These are phyloP conservation scores for Scolopax rusticola DNA, from an alignment of 2,797 vertebrate species.

Conservation along the genomic window DNA sequence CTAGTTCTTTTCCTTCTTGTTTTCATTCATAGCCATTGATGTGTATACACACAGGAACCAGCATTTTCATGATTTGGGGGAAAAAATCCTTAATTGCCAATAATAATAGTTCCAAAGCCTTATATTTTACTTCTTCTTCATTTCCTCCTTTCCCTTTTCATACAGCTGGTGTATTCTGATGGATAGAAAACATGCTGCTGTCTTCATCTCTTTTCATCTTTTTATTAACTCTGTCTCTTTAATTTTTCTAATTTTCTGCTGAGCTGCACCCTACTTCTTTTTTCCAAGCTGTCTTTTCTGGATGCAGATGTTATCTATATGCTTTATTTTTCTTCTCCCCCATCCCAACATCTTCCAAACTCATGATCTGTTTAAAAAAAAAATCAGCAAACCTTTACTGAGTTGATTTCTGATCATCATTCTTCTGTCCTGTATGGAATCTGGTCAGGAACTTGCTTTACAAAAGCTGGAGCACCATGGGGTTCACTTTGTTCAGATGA, in stretches of 20 bases:
- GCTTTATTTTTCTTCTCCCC: not conserved
- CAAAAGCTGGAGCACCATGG: not conserved
- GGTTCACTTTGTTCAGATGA: not conserved
- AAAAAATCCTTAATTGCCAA: conserved; percentile 47
- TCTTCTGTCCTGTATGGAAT: not conserved
- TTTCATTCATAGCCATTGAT: conserved; percentile 8
- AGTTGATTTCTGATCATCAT: not conserved
- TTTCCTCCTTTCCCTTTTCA: conserved; percentile 17
- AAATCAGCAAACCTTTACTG: not conserved
- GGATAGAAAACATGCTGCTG: not conserved
- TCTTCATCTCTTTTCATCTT: not conserved
- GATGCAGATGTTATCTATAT: not conserved
- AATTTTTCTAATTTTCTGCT: conserved; percentile 11
- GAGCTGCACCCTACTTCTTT: not conserved
- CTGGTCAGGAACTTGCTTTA: not conserved
- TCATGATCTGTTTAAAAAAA: not conserved
- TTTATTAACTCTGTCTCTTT: not conserved
- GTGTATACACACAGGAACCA: conserved; percentile 8
- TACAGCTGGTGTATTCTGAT: not conserved
- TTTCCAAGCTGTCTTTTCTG: not conserved
- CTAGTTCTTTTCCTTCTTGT: conserved; percentile 16
- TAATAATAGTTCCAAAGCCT: conserved; percentile 45
- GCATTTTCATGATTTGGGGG: not conserved
- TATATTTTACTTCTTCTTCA: conserved; percentile 8
- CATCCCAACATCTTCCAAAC: not conserved